A percentile compares a stretch with the other conserved stretches of the same genome.
phyloP scores from a whole-genome alignment of 2,797 vertebrate species.

The Telmatherina bonti region DNA sequence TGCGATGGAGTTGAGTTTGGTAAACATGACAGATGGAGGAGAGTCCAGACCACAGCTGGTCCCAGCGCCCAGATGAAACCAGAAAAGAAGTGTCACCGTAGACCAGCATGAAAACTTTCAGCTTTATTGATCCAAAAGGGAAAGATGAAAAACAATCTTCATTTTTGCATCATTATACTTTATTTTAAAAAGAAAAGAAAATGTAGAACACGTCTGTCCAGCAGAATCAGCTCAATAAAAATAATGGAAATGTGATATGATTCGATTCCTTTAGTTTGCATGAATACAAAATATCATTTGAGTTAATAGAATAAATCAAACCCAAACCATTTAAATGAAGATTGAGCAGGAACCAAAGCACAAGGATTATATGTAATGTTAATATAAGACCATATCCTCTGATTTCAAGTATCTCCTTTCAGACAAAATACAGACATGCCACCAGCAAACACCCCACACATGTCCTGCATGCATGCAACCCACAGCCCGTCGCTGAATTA shows the following conservation, averaged over 20 bases:
- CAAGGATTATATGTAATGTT: slow-evolving; percentile 43
- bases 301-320: slow-evolving; percentile 62
- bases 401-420: slow-evolving; percentile 86
- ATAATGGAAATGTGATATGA: slow-evolving; percentile 79
- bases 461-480: slow-evolving; percentile 99
- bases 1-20: too few relatives aligned
- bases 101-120: slow-evolving; percentile 71
- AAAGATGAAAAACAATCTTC: slow-evolving; percentile 79
- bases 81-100: too few relatives aligned
- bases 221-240: slow-evolving; percentile 89
- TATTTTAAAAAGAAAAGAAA: slow-evolving; percentile 77
- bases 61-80: too few relatives aligned
- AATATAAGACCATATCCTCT: slow-evolving; percentile 71
- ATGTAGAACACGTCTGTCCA: slow-evolving; percentile 91
- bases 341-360: slow-evolving; percentile 58
- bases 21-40: too few relatives aligned
- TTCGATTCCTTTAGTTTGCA: slow-evolving; percentile 62
- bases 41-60: too few relatives aligned
- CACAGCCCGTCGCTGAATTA: too few relatives aligned
- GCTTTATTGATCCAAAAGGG: slow-evolving; percentile 82
- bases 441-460: slow-evolving; percentile 94
- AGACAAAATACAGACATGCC: slow-evolving; percentile 85
- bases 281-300: slow-evolving; percentile 61
- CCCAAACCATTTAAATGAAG: slow-evolving; percentile 72
- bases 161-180: slow-evolving; percentile 84